Evolutionary conservation across 2,888 invertebrate species (phyloP).

Genomic region (Patella depressa): DNA sequence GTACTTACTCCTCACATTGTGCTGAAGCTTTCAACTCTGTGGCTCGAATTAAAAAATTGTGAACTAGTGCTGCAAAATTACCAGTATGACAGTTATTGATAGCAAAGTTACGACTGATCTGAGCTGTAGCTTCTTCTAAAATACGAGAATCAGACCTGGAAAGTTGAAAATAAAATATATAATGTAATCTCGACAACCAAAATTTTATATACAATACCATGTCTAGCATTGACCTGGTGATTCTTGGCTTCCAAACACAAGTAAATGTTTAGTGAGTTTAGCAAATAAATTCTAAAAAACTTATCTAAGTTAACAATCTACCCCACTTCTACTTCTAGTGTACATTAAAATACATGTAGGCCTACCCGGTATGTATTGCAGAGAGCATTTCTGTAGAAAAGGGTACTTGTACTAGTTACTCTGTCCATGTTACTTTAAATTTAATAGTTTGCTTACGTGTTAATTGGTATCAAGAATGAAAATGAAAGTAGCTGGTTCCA

Average conservation of each 20-base stretch:
- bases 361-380: too few relatives aligned
- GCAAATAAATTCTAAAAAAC: neutral
- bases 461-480: constrained; percentile 85
- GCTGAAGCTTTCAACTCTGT: constrained; percentile 87
- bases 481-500: constrained; percentile 96
- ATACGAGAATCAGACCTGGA: constrained; percentile 83
- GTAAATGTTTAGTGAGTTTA: too few relatives aligned
- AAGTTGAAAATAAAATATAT: neutral
- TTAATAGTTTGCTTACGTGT: constrained; percentile 65
- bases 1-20: constrained; percentile 87
- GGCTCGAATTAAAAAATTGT: constrained; percentile 86
- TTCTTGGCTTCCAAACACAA: too few relatives aligned
- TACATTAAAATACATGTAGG: too few relatives aligned
- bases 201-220: too few relatives aligned
- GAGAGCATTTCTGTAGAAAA: too few relatives aligned
- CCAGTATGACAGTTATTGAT: constrained; percentile 89
- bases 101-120: constrained; percentile 82
- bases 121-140: constrained; percentile 85
- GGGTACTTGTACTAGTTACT: too few relatives aligned
- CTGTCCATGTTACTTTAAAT: neutral
- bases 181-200: too few relatives aligned
- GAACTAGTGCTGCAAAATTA: constrained; percentile 89
- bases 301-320: neutral
- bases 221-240: too few relatives aligned
- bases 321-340: too few relatives aligned